Percentiles rank a stretch among this genome's conserved stretches.
These are phyloP conservation scores for Trisateles emortualis DNA, from an alignment of 2,888 invertebrate genomes.

Conservation along the genomic window DNA sequence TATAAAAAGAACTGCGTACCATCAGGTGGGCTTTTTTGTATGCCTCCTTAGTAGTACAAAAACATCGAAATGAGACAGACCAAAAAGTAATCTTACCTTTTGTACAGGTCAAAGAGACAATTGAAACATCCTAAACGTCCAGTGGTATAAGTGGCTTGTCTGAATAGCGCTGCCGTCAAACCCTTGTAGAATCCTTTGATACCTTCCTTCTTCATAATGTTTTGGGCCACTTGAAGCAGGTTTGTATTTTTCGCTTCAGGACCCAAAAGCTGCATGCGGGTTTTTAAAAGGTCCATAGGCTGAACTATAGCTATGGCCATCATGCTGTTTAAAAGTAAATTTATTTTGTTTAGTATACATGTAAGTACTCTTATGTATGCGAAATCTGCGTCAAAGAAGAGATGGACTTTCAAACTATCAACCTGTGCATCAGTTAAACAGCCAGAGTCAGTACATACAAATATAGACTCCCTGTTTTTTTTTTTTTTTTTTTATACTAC, in stretches of 20 bases:
- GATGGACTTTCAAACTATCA: too few relatives aligned
- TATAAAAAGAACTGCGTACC: too few relatives aligned
- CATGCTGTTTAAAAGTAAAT: conserved; percentile 53
- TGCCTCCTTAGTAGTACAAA: too few relatives aligned
- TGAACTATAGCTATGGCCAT: conserved; percentile 62
- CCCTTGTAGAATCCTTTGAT: conserved; percentile 94
- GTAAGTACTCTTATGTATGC: too few relatives aligned
- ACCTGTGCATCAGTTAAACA: too few relatives aligned
- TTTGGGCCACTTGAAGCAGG: conserved; percentile 89
- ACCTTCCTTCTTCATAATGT: conserved; percentile 94
- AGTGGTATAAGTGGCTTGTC: conserved; percentile 99
- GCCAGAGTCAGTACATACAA: too few relatives aligned
- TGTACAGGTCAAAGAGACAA: conserved; percentile 88
- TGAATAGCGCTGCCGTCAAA: conserved; percentile 94
- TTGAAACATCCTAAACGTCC: conserved; percentile 97
- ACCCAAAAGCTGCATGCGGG: conserved; percentile 84
- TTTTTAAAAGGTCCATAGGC: conserved; percentile 67
- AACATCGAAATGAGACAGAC: too few relatives aligned
- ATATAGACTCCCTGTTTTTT: too few relatives aligned
- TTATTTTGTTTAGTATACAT: too few relatives aligned
- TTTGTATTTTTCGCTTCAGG: conserved; percentile 84
- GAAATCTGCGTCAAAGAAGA: too few relatives aligned
- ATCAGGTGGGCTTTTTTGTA: too few relatives aligned
- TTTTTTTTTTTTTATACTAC: too few relatives aligned
- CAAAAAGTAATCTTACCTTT: conserved; percentile 18